Evolutionary conservation across 2,113 vertebrate species (phyloP), one percentile per base, ranked within the genome.

Genomic region (Aldabrachelys gigantea): DNA sequence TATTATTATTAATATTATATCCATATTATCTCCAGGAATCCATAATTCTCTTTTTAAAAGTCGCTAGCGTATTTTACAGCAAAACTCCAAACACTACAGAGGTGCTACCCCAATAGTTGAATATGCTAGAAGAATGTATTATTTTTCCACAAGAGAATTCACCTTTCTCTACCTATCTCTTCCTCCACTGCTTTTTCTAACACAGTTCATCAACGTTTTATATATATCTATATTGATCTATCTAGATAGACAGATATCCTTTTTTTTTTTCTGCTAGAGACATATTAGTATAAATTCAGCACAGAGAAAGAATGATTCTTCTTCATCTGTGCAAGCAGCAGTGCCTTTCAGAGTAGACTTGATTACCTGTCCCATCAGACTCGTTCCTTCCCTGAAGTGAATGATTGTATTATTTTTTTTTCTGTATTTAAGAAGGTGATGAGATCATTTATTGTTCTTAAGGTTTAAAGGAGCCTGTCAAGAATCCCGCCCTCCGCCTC

Each of bases 381-480:
- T 57, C 90, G 94, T 95, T 97, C 94, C 91, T 93, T 92, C 93
- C 69, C 90, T 95, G 90, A 97, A 97, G 91, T 84, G 96, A 97
- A 97, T 85, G 75, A 95, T 96, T 92, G 50, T 49, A 91, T 93
- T 94, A 57, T 98, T 95, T 88, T 81, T 97, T 80, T 89, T 95
- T 92, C 89, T 94, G 96, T 97, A 91, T 91, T 94, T 17, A 85
- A 97, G 90, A 92, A 96, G 91, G 85, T 95, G 91, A 93, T 97
- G 97, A 98, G 97, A 96, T 98, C 97, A 98, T 97, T 97, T 98
- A 97, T 97, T 97, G 96, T 96, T 97, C 95, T 96, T 98, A 95
- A 97, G 97, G 96, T 98, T 98, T 97, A 98, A 97, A 82, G 92
- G 84, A 91, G 52, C 95, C 93, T 98, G 96, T 97, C 96, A 95